Percentiles rank a stretch among this genome's conserved stretches.
phyloP scores from a whole-genome alignment of 1,140 invertebrate species.

The Psilanteris sp. region DNA sequence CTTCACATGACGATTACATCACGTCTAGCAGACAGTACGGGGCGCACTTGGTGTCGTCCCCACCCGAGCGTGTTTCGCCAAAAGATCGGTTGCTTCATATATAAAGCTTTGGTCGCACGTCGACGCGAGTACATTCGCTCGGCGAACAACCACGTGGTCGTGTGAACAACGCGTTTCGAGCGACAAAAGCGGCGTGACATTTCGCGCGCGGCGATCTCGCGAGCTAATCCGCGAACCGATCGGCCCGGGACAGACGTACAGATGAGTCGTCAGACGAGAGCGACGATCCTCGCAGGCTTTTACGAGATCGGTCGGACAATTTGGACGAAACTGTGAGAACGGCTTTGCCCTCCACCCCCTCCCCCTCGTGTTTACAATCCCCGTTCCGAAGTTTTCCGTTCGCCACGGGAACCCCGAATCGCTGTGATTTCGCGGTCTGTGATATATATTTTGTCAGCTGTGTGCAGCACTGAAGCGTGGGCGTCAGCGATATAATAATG shows the following conservation, averaged over 20 bases:
- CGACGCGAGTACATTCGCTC: conserved; percentile 64
- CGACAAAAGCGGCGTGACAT: conserved; percentile 6
- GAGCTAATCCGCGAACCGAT: conserved; percentile 4
- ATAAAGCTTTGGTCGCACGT: conserved; percentile 64
- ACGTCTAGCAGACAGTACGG: conserved; percentile 51
- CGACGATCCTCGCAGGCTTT: conserved; percentile 63
- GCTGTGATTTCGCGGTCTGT: conserved; percentile 50
- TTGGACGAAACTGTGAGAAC: conserved; percentile 52
- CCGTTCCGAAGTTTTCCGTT: conserved; percentile 3
- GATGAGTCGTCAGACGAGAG: conserved; percentile 63
- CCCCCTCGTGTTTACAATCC: neutral
- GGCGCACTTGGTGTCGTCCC: conserved; percentile 41
- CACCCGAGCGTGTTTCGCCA: conserved; percentile 35
- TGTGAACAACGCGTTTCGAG: conserved; percentile 12
- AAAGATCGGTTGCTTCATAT: conserved; percentile 67
- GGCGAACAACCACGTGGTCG: conserved; percentile 33
- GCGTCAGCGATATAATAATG: conserved; percentile 11
- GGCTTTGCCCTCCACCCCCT: neutral
- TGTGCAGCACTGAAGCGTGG: conserved; percentile 31
- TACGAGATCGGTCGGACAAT: conserved; percentile 69
- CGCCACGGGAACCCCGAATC: conserved; percentile 3
- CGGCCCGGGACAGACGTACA: conserved; percentile 27
- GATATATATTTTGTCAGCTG: conserved; percentile 42
- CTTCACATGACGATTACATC: conserved; percentile 56
- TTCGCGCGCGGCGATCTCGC: conserved; percentile 1